These are phyloP conservation scores for Yoshiicerus persimilis DNA, from an alignment of 1,140 invertebrate genomes.

Conservation along the genomic window DNA sequence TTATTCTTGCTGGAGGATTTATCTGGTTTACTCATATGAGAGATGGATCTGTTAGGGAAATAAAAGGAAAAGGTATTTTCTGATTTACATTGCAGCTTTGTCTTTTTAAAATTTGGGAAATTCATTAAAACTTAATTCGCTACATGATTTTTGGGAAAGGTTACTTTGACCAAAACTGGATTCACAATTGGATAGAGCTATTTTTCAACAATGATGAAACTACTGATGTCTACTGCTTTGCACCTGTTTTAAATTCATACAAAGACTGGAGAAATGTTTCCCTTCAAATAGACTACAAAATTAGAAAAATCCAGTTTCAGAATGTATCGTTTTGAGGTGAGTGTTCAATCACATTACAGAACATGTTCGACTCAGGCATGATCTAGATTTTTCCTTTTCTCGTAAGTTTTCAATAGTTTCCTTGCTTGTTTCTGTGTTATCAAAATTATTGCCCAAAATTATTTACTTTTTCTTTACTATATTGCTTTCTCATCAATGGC, in stretches of 20 bases:
- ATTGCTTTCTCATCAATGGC: no score
- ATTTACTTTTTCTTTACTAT: no score
- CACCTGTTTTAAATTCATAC: not conserved
- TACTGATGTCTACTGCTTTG: not conserved
- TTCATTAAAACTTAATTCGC: not conserved
- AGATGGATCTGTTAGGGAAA: not conserved
- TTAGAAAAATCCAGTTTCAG: not conserved
- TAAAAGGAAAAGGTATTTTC: not conserved
- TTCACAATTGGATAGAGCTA: not conserved
- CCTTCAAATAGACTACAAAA: not conserved
- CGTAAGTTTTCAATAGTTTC: not conserved
- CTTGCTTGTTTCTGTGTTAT: not conserved
- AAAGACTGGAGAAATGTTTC: not conserved
- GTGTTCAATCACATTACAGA: not conserved
- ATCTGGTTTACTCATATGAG: not conserved
- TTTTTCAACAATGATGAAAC: not conserved
- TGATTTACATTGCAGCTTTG: not conserved
- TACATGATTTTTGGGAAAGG: not conserved
- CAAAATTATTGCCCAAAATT: no score
- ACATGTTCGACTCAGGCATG: not conserved
- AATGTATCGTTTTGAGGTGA: not conserved
- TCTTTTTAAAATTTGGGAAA: not conserved
- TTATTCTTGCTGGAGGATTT: constrained; percentile 30
- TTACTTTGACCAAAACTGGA: not conserved
- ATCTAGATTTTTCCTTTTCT: not conserved